Evolutionary conservation across 2,797 vertebrate genomes (phyloP), one percentile per base, ranked within the genome.

Genomic region (Pipistrellus pipistrellus): DNA sequence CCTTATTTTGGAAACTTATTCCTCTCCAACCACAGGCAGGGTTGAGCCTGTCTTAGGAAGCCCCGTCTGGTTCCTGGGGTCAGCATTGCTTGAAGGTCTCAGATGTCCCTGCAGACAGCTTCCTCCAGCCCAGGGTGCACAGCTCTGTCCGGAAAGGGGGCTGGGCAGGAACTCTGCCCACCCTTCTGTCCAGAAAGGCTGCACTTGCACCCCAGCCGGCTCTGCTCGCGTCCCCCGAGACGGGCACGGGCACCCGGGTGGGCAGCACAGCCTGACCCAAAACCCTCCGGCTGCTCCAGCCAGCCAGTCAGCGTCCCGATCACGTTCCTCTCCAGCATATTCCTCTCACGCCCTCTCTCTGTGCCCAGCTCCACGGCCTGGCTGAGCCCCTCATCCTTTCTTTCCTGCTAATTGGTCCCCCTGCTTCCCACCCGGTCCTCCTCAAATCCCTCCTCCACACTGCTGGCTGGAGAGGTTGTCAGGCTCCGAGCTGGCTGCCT

Each of bases 381-480:
- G 66, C 27, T 6, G 25, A 85, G 59, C 82, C 21, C 87, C 51
- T 91, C 25, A 32, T 51, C 73, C 30, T 71, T 20, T 69, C 68
- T 21, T 38, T 6, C 27, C 53, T 64, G 53, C 59, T 96, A 94
- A 97, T 95, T 97, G 96, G 96, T 95, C 90, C 95, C 95, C 64
- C 21, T 77, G 92, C 93, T 94, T 90, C 96, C 90, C 48, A 71
- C 90, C 92, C 93, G 82, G 78, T 84, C 78, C 78, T 95, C 68
- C 55, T 93, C 91, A 91, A 92, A 92, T 68, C 73, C 44, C 81
- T 78, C 71, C 80, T 94, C 75, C 86, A 87, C 51, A 35, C 57
- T 72, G 10, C 69, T 62, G 66, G 72, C 78, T 62, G 8, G 30
- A 41, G n/a, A 64, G 82, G 38, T 92, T 83, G 68, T 51, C 48